Conservation (phyloP, 1,140 invertebrate species). For the Phortica variegata region DNA sequence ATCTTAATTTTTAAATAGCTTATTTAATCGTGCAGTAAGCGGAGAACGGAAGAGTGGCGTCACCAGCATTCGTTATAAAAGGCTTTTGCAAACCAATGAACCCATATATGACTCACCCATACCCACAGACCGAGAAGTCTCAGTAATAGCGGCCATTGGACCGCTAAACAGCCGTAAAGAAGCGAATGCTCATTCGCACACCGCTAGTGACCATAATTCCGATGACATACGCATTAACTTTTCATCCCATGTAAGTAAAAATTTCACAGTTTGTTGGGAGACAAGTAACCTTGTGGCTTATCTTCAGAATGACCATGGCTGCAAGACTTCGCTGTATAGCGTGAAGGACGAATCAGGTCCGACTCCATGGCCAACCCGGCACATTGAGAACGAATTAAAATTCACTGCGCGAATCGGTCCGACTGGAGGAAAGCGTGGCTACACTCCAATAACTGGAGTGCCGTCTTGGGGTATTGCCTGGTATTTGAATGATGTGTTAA, state of each 20-base stretch:
- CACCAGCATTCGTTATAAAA: constrained; percentile 76
- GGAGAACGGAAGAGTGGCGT: constrained; percentile 77
- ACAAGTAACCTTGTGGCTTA: neutral
- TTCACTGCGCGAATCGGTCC: constrained; percentile 81
- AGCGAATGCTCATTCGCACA: constrained; percentile 76
- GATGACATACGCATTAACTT: constrained; percentile 78
- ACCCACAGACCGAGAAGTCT: constrained; percentile 66
- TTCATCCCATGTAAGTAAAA: constrained; percentile 56
- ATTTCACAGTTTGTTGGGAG: neutral
- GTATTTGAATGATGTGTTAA: constrained; percentile 90
- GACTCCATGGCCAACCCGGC: constrained; percentile 67
- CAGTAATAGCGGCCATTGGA: constrained; percentile 86
- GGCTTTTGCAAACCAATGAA: constrained; percentile 76
- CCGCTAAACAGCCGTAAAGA: constrained; percentile 75
- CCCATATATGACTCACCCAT: constrained; percentile 70
- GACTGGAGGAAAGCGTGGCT: constrained; percentile 77
- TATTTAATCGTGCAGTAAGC: constrained; percentile 58
- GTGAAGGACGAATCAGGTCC: constrained; percentile 60
- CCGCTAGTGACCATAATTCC: constrained; percentile 68
- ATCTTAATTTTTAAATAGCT: neutral
- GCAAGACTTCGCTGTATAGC: constrained; percentile 55
- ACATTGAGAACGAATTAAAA: constrained; percentile 59
- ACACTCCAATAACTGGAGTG: constrained; percentile 76
- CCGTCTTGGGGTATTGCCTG: constrained; percentile 88
- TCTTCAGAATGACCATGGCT: constrained; percentile 47